A percentile compares a stretch with the other conserved stretches of the same genome.
phyloP scores from a whole-genome alignment of 2,888 invertebrate genomes.

The Nipponacmea schrenckii region DNA sequence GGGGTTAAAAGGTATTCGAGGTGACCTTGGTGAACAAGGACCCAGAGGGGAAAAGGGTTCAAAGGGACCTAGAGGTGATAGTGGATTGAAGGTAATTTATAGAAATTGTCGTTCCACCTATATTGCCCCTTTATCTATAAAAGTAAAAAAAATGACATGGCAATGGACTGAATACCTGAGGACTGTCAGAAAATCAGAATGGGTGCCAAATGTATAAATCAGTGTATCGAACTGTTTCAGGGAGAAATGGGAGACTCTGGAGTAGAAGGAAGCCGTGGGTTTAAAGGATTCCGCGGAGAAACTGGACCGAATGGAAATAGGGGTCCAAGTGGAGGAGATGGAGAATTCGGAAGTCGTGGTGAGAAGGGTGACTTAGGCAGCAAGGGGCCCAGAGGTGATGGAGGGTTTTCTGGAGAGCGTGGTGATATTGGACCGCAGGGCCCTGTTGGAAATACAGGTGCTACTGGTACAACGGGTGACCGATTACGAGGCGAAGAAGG shows the following conservation, averaged over 20 bases:
- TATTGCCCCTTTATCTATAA: no score
- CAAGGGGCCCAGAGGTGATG: background rate
- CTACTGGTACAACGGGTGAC: background rate
- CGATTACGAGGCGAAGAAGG: background rate
- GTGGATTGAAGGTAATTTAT: no score
- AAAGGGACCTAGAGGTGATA: background rate
- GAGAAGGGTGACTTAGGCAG: background rate
- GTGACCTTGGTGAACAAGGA: conserved; percentile 3
- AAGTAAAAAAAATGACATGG: no score
- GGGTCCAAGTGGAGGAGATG: background rate
- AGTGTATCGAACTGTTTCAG: background rate
- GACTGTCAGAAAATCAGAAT: no score
- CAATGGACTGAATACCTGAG: no score
- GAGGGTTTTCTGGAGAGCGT: background rate
- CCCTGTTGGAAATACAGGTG: background rate
- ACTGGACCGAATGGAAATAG: background rate
- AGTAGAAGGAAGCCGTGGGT: background rate
- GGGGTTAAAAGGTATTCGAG: conserved; percentile 4
- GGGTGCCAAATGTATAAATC: no score
- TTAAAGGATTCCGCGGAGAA: background rate
- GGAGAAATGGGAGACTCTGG: background rate
- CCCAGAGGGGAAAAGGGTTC: background rate
- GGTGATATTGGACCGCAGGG: background rate
- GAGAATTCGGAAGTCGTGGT: background rate
- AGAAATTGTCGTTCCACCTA: no score